These are phyloP conservation scores for Lepidothrix coronata DNA, from an alignment of 2,113 vertebrate genomes.

Conservation along the genomic window DNA sequence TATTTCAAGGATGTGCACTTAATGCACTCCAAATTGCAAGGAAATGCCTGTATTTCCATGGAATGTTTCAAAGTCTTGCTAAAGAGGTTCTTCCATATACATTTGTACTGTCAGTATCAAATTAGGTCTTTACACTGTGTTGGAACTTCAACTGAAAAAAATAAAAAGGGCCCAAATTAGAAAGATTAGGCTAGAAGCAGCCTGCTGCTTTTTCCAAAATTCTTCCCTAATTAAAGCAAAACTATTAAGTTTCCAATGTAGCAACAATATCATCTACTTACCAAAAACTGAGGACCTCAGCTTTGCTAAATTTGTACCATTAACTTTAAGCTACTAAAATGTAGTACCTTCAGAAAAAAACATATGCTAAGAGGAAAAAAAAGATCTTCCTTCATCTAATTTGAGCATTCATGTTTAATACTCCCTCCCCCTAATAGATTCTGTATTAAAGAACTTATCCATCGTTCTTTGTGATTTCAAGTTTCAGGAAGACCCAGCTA, in stretches of 20 bases:
- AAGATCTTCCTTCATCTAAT: not conserved
- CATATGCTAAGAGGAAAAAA: not conserved
- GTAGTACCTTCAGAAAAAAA: not conserved
- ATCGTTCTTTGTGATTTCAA: not conserved
- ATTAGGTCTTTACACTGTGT: not conserved
- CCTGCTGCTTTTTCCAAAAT: not conserved
- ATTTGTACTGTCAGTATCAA: not conserved
- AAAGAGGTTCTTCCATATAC: not conserved
- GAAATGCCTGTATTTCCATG: not conserved
- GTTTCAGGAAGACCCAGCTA: not conserved
- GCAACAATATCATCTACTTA: not conserved
- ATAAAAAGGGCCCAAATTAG: not conserved
- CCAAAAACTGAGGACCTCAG: not conserved
- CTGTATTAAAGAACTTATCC: not conserved
- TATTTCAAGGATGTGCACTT: not conserved
- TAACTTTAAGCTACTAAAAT: not conserved
- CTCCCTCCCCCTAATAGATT: not conserved
- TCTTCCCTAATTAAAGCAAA: not conserved
- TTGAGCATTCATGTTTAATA: not conserved
- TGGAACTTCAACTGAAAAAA: not conserved
- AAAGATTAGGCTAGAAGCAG: not conserved
- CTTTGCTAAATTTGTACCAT: not conserved
- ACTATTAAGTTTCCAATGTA: not conserved
- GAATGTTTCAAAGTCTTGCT: not conserved
- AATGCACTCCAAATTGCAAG: not conserved